Evolutionary conservation across 2,888 invertebrate genomes (phyloP).

Genomic region (Cylloceria caligata): DNA sequence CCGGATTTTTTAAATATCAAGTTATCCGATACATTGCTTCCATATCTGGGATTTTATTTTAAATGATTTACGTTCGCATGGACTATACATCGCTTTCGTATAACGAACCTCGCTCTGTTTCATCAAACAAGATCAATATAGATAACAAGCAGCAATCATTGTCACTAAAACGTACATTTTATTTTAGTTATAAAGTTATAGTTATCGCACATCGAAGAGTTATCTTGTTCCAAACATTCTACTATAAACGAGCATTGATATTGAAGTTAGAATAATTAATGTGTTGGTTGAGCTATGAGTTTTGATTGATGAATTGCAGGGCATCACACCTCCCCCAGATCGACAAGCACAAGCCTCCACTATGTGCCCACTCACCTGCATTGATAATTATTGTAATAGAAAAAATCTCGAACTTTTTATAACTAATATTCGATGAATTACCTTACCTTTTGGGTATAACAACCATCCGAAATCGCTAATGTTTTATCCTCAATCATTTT

Average conservation of each 20-base stretch:
- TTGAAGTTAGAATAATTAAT: constrained; percentile 33
- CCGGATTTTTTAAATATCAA: too few relatives aligned
- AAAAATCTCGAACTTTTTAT: constrained; percentile 12
- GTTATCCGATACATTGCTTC: too few relatives aligned
- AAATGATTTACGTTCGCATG: too few relatives aligned
- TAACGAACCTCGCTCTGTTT: background rate
- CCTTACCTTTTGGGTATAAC: constrained; percentile 76
- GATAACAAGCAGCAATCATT: background rate
- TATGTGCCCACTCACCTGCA: constrained; percentile 74
- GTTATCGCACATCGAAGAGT: background rate
- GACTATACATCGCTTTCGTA: background rate
- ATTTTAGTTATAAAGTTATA: background rate
- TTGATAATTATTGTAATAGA: constrained; percentile 50
- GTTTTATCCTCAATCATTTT: constrained; percentile 77
- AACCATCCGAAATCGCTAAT: constrained; percentile 74
- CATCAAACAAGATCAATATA: background rate
- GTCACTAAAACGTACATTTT: background rate
- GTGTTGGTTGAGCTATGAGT: constrained; percentile 27
- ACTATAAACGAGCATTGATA: constrained; percentile 18
- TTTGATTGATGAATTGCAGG: constrained; percentile 77
- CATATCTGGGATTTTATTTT: too few relatives aligned
- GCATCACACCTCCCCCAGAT: constrained; percentile 70
- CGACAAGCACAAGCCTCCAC: constrained; percentile 78
- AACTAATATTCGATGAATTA: background rate
- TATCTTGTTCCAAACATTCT: background rate